Evolutionary conservation across 1,140 invertebrate species (phyloP).

Genomic region (Pteromalus puparum): DNA sequence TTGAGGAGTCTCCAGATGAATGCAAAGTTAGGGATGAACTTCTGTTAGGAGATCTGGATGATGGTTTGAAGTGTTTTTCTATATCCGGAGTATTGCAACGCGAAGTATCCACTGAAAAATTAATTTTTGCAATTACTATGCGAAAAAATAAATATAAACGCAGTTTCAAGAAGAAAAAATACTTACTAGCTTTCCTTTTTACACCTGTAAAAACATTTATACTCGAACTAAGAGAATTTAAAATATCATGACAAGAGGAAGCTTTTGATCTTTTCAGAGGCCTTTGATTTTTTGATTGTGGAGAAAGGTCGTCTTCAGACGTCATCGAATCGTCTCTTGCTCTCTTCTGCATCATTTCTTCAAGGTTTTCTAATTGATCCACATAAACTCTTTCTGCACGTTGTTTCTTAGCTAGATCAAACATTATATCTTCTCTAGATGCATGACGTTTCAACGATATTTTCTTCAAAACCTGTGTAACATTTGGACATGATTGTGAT

Average conservation of each 20-base stretch:
- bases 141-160: not conserved
- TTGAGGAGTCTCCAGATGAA: constrained; percentile 29
- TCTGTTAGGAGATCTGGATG: constrained; percentile 57
- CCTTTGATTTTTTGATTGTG: constrained; percentile 62
- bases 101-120: constrained; percentile 64
- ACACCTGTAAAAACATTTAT: constrained; percentile 65
- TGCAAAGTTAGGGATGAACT: not conserved
- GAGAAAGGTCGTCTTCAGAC: constrained; percentile 67
- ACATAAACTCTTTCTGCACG: constrained; percentile 62
- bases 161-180: constrained; percentile 1
- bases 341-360: constrained; percentile 71
- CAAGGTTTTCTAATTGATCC: constrained; percentile 66
- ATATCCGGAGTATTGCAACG: constrained; percentile 66
- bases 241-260: constrained; percentile 72
- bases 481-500: constrained; percentile 27
- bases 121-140: not conserved
- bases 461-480: constrained; percentile 63
- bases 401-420: constrained; percentile 69
- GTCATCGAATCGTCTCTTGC: constrained; percentile 68
- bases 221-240: constrained; percentile 72
- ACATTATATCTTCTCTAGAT: constrained; percentile 67
- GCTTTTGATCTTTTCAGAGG: constrained; percentile 70
- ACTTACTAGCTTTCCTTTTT: constrained; percentile 72
- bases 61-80: constrained; percentile 71
- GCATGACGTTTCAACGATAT: constrained; percentile 71